Evolutionary conservation across 2,888 invertebrate species (phyloP).

Genomic region (Cantharis nigra): DNA sequence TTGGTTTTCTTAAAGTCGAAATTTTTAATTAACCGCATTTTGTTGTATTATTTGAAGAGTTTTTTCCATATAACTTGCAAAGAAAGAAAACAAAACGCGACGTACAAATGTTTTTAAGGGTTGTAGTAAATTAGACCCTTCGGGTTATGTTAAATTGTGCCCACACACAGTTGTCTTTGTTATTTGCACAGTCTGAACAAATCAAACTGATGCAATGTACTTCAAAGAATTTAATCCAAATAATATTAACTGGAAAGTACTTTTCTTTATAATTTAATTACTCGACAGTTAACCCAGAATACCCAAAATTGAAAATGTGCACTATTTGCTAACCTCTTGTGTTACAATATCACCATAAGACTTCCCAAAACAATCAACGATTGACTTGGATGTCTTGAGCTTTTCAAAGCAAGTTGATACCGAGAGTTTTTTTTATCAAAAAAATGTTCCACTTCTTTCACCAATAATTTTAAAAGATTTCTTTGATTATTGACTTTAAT

Average conservation of each 20-base stretch:
- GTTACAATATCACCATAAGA: not conserved
- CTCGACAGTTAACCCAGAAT: not conserved
- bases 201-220: not conserved
- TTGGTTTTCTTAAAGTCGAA: not conserved
- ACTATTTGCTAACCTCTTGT: not conserved
- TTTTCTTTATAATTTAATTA: too few species aligned
- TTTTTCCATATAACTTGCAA: too few species aligned
- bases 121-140: not conserved
- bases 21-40: not conserved
- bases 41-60: not conserved
- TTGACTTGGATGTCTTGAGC: too few species aligned
- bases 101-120: not conserved
- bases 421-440: too few species aligned
- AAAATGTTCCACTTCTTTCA: not conserved
- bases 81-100: too few species aligned
- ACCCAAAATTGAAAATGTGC: not conserved
- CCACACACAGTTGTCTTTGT: not conserved
- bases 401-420: too few species aligned
- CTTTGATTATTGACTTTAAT: not conserved
- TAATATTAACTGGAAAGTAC: not conserved
- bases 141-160: not conserved
- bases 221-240: not conserved
- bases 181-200: not conserved
- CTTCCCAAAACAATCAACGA: too few species aligned
- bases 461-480: not conserved